Evolutionary conservation across 2,888 invertebrate species (phyloP), one percentile per base, ranked within the genome.

Genomic region (Chymomyza caudatula): DNA sequence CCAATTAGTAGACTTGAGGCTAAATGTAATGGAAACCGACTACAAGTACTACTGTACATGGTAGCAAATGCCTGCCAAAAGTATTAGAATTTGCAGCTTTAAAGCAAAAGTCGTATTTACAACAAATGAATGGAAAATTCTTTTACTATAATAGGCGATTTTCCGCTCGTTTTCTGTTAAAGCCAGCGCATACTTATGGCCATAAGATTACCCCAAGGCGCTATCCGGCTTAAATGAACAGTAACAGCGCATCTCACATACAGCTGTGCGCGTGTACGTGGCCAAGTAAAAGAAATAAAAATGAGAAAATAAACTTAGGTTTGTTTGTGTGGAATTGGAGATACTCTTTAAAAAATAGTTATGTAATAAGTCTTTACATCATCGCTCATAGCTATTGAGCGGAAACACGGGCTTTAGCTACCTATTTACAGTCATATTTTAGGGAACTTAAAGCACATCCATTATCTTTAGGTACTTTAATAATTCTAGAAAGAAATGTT

Each of bases 161-260:
- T 82, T 85, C 76, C 77, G 80, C 79, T 85, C 73, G 77, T 68
- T 79, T 77, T 83, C 85, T 74, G 80, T 86, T 86, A 78, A 82
- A 82, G 86, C 67, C 74, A 61, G 52, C 78, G 78, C 76, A 63
- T 67, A 67, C 71, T 43, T 29, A 37, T 64, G 81, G 42, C 65
- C 71, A 76, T 76, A 77, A 77, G 79, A 77, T 59, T 67, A 66
- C 74, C 86, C 82, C 63, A 71, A 78, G 81, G 81, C 86, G 81
- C 72, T 81, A 77, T 85, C 69, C 63, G 84, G 83, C 83, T 86
- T 86, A 86, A 78, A 15, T 56, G 37, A 25, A 29, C 15, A 52
- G 15, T 37, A 37, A 37, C 29, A 37, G 29, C 2, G 29, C 29
- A 37, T 8, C 29, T 37, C 29, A 37, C 29, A 37, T 11, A 37